These are phyloP conservation scores for Pherbina coryleti DNA, from an alignment of 2,888 invertebrate genomes.

Conservation along the genomic window DNA sequence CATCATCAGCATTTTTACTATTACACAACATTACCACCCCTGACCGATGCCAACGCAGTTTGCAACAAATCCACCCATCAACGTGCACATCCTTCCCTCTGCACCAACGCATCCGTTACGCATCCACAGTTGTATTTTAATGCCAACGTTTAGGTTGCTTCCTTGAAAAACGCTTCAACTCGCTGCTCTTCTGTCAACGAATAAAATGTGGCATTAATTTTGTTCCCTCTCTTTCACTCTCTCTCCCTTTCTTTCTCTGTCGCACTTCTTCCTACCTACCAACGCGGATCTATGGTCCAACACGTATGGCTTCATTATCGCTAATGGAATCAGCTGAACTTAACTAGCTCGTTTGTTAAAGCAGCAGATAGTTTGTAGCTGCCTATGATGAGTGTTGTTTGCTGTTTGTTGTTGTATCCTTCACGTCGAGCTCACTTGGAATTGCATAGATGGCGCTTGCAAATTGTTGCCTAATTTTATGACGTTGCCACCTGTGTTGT, in stretches of 20 bases:
- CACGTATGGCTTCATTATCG: constrained; percentile 34
- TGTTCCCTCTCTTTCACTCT: background rate
- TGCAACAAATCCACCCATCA: background rate
- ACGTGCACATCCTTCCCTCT: background rate
- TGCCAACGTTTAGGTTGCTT: constrained; percentile 13
- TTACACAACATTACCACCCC: background rate
- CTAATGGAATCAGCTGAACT: constrained; percentile 34
- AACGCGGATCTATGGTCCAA: background rate
- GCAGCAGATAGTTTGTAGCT: constrained; percentile 4
- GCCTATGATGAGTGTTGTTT: background rate
- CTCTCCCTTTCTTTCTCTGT: background rate
- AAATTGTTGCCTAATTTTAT: constrained; percentile 20
- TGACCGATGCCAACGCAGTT: background rate
- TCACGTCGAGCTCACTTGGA: background rate
- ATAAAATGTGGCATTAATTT: constrained; percentile 34
- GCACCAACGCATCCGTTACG: constrained; percentile 19
- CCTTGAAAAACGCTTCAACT: background rate
- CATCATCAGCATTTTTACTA: constrained; percentile 6
- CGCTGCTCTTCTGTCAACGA: constrained; percentile 28
- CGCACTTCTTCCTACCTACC: background rate
- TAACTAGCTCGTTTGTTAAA: constrained; percentile 13
- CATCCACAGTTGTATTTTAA: constrained; percentile 29
- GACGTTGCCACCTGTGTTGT: constrained; percentile 27
- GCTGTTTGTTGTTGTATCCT: constrained; percentile 6
- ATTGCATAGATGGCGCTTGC: constrained; percentile 8